These are phyloP conservation scores for Chironomus striatipennis DNA, from an alignment of 1,140 invertebrate genomes.

Conservation along the genomic window DNA sequence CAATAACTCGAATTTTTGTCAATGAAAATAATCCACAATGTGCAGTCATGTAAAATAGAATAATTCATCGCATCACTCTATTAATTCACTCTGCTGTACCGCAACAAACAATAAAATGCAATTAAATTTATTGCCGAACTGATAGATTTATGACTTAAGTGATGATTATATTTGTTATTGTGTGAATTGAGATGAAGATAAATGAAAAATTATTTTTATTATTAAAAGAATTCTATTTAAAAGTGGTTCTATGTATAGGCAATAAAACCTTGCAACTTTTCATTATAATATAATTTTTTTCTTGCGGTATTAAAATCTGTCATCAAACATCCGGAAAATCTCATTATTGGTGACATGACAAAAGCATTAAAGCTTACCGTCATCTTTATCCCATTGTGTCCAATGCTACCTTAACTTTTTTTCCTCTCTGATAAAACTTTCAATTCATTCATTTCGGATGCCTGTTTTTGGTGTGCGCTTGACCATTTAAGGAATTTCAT, in stretches of 20 bases:
- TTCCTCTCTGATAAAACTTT: conserved; percentile 14
- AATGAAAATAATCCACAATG: too few species aligned
- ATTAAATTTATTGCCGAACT: background rate
- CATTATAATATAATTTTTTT: background rate
- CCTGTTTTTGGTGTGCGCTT: background rate
- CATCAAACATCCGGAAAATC: conserved; percentile 1
- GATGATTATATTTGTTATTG: background rate
- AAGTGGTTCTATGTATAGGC: background rate
- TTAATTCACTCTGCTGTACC: background rate
- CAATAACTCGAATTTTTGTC: too few species aligned
- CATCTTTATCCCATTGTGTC: background rate
- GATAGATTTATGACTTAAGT: background rate
- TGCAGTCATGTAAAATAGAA: background rate
- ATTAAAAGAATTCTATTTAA: background rate
- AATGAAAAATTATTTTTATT: background rate
- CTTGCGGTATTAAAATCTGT: conserved; percentile 7
- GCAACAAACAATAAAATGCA: conserved; percentile 5
- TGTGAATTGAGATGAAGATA: background rate
- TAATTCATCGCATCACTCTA: background rate
- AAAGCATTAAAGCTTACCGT: conserved; percentile 1
- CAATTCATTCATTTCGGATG: background rate
- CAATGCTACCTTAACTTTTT: background rate
- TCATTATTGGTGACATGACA: conserved; percentile 8
- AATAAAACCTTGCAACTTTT: background rate
- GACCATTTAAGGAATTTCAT: conserved; percentile 8